phyloP scores from a whole-genome alignment of 2,888 invertebrate genomes.

The Brachylomia viminalis region DNA sequence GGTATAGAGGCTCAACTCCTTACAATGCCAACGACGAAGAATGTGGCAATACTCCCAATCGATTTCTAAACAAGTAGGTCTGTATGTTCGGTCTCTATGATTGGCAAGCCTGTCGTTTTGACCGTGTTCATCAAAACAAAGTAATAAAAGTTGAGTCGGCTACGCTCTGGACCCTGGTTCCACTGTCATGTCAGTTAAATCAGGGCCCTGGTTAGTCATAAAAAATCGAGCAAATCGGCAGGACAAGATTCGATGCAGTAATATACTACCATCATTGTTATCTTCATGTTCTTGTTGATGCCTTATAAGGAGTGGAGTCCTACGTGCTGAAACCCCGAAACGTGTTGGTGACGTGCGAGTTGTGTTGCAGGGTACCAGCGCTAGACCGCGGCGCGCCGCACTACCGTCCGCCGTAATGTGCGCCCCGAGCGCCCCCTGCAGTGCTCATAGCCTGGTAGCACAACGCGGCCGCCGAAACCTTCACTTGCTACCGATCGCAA shows the following conservation, averaged over 20 bases:
- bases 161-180: too few species aligned
- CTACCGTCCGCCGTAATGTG: slow-evolving; percentile 74
- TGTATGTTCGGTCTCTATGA: background rate
- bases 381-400: slow-evolving; percentile 78
- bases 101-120: background rate
- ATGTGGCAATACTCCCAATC: background rate
- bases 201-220: background rate
- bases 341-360: slow-evolving; percentile 12
- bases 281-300: background rate
- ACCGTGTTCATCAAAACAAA: background rate
- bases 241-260: background rate
- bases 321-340: background rate
- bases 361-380: slow-evolving; percentile 83
- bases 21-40: background rate
- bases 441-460: background rate
- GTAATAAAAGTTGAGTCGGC: background rate
- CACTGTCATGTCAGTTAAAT: background rate
- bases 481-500: slow-evolving; percentile 1
- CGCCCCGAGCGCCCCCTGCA: background rate
- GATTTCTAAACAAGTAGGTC: background rate
- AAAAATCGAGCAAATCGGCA: background rate
- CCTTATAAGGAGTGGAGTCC: background rate
- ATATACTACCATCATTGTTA: background rate
- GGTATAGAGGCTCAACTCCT: slow-evolving; percentile 1
- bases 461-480: background rate